Conservation (phyloP, 2,888 invertebrate species). For the Ectobius pallidus region DNA sequence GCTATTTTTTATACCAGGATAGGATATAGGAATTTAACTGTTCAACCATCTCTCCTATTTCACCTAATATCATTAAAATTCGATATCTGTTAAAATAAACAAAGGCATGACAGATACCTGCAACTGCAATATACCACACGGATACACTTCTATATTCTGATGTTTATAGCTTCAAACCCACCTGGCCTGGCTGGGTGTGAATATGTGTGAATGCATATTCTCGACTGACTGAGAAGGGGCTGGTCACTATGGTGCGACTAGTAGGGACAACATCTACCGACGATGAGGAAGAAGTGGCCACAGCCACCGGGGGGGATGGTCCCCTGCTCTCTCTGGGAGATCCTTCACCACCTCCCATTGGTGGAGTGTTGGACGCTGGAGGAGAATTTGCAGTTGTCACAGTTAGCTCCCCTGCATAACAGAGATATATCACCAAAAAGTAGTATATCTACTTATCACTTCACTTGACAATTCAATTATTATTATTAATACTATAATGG, state of each 20-base stretch:
- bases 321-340: conserved; percentile 50
- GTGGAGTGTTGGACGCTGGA: conserved; percentile 53
- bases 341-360: conserved; percentile 49
- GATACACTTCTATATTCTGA: no score
- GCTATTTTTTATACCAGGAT: no score
- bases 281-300: conserved; percentile 31
- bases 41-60: no score
- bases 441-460: no score
- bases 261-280: conserved; percentile 40
- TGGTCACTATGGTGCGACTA: conserved; percentile 49
- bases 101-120: no score
- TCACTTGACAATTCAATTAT: no score
- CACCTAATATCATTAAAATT: no score
- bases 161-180: no score
- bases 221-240: conserved; percentile 56
- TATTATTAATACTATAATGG: no score
- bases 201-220: conserved; percentile 93
- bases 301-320: conserved; percentile 51
- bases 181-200: conserved; percentile 89
- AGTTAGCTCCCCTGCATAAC: conserved; percentile 57
- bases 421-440: not conserved
- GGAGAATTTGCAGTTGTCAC: conserved; percentile 66
- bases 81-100: no score
- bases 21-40: no score
- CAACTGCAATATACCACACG: no score